Percentiles rank a stretch among this genome's conserved stretches.
These are phyloP conservation scores for Alentia gelatinosa DNA, from an alignment of 2,888 invertebrate species.

Conservation along the genomic window DNA sequence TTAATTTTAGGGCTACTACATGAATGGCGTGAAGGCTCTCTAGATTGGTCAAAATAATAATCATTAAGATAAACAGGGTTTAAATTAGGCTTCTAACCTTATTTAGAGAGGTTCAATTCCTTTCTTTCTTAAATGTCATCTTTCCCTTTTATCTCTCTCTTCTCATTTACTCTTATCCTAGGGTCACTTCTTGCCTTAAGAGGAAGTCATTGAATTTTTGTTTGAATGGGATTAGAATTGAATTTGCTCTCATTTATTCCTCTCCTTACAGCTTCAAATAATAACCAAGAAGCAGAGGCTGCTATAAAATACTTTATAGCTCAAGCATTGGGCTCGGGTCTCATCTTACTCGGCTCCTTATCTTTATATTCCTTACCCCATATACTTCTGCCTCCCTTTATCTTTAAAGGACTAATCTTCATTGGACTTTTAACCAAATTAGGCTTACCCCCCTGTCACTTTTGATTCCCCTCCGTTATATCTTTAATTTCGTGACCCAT, in stretches of 20 bases:
- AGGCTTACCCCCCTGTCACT: slow-evolving; percentile 62
- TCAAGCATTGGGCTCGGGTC: slow-evolving; percentile 62
- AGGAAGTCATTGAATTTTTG: slow-evolving; percentile 59
- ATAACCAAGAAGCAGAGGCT: slow-evolving; percentile 63
- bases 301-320: slow-evolving; percentile 67
- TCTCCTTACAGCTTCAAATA: slow-evolving; percentile 57
- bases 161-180: slow-evolving; percentile 39
- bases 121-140: slow-evolving; percentile 61
- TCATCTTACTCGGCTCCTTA: slow-evolving; percentile 56
- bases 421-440: slow-evolving; percentile 61
- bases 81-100: slow-evolving; percentile 66
- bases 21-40: slow-evolving; percentile 85
- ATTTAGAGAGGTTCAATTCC: slow-evolving; percentile 64
- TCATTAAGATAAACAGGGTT: slow-evolving; percentile 31
- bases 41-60: slow-evolving; percentile 82
- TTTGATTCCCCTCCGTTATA: slow-evolving; percentile 65
- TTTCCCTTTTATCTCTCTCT: slow-evolving; percentile 51
- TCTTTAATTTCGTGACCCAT: slow-evolving; percentile 56
- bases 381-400: slow-evolving; percentile 17
- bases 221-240: slow-evolving; percentile 66
- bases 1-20: slow-evolving; percentile 83
- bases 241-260: slow-evolving; percentile 66
- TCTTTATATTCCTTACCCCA: background rate
- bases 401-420: background rate
- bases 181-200: slow-evolving; percentile 57